Evolutionary conservation across 1,140 invertebrate genomes (phyloP).

Genomic region (Meteorus sp.): DNA sequence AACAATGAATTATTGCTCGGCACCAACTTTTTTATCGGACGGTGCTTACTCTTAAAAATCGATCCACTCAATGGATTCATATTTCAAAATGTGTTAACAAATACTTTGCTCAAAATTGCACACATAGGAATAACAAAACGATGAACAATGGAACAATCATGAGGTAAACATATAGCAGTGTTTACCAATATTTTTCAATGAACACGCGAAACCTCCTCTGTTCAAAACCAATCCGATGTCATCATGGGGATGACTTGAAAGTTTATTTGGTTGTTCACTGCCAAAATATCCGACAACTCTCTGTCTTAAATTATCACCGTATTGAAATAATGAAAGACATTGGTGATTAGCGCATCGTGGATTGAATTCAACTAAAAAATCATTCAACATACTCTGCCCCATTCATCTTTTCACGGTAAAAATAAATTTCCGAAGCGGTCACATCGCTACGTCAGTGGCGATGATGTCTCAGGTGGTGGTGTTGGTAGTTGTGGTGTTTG

Average conservation of each 20-base stretch:
- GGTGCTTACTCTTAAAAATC: not conserved
- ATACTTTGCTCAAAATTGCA: no score
- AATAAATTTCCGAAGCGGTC: not conserved
- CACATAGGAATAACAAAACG: no score
- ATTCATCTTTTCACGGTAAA: not conserved
- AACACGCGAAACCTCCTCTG: no score
- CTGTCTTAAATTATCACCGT: not conserved
- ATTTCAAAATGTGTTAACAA: no score
- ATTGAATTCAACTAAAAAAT: not conserved
- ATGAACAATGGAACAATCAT: no score
- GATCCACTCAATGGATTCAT: no score
- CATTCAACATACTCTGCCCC: no score
- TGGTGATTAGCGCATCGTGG: not conserved
- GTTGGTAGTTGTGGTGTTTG: slow-evolving; percentile 39
- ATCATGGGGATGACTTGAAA: not conserved
- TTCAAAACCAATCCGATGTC: not conserved
- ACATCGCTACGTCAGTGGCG: slow-evolving; percentile 30
- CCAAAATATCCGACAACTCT: no score
- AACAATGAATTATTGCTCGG: not conserved
- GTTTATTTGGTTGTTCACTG: not conserved
- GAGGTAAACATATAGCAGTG: no score
- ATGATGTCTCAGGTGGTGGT: slow-evolving; percentile 38
- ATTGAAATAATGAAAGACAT: not conserved
- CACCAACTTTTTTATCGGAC: not conserved
- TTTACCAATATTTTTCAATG: no score